These are phyloP conservation scores for Drosophila trapezifrons DNA, from an alignment of 1,140 invertebrate species.

Conservation along the genomic window DNA sequence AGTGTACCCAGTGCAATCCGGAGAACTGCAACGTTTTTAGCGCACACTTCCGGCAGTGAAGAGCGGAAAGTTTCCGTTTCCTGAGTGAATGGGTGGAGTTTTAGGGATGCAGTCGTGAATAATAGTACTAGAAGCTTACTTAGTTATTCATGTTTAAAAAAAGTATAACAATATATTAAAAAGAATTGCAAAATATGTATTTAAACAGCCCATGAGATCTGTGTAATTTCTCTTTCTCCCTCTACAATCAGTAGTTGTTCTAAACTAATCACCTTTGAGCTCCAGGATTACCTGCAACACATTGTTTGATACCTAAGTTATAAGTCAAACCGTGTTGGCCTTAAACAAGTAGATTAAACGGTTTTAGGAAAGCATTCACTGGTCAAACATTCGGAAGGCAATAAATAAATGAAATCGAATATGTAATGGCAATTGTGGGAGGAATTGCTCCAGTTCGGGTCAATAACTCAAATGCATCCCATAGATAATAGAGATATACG, in stretches of 20 bases:
- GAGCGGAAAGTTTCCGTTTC: conserved; percentile 20
- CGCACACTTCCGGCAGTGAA: conserved; percentile 22
- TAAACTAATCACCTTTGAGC: not conserved
- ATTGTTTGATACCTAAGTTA: not conserved
- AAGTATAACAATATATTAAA: too few relatives aligned
- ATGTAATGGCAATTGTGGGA: conserved; percentile 19
- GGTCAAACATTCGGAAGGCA: not conserved
- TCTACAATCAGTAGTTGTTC: too few relatives aligned
- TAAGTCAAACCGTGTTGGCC: not conserved
- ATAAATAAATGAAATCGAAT: conserved; percentile 3
- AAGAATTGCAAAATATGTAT: too few relatives aligned
- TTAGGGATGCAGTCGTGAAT: conserved; percentile 5
- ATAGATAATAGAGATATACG: conserved; percentile 12
- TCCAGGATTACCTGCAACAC: conserved; percentile 1
- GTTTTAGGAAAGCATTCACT: not conserved
- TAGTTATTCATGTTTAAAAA: too few relatives aligned
- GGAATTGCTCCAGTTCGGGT: conserved; percentile 12
- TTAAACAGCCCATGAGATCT: too few relatives aligned
- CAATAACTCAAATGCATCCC: conserved; percentile 18
- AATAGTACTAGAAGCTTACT: not conserved
- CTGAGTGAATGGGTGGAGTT: not conserved
- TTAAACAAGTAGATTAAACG: conserved; percentile 8
- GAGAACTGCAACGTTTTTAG: conserved; percentile 11
- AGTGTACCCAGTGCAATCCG: conserved; percentile 1
- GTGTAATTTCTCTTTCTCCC: too few relatives aligned